Evolutionary conservation across 2,113 vertebrate species (phyloP).

Genomic region (Nothocercus julius): DNA sequence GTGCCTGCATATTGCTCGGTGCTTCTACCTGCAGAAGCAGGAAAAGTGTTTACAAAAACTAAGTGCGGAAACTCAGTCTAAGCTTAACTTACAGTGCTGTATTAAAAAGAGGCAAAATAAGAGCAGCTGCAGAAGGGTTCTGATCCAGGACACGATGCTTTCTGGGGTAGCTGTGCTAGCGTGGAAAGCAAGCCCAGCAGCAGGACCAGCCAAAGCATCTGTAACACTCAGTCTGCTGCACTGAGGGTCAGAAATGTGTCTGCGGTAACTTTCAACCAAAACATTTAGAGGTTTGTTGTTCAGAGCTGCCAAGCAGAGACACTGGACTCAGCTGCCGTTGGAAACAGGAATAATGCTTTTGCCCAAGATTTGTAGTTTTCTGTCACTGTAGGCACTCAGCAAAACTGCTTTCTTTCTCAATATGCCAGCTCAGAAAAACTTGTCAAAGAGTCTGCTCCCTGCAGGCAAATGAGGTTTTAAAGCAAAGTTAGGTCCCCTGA

Average conservation of each 20-base stretch:
- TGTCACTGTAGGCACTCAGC: background rate
- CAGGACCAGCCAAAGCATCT: background rate
- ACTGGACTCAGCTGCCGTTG: background rate
- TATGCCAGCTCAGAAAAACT: background rate
- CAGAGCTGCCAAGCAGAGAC: background rate
- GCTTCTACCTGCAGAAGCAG: background rate
- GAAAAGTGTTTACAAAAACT: background rate
- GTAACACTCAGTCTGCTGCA: background rate
- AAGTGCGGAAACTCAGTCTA: background rate
- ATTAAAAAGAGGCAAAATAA: background rate
- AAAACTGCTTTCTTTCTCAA: background rate
- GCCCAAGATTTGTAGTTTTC: too few species aligned
- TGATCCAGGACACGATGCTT: background rate
- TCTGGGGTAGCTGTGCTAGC: background rate
- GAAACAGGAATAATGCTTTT: background rate
- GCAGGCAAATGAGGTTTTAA: background rate
- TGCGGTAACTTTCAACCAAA: background rate
- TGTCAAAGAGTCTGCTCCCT: background rate
- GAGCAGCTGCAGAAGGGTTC: background rate
- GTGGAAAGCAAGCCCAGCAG: background rate
- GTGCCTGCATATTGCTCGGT: background rate
- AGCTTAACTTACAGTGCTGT: background rate
- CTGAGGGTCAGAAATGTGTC: background rate
- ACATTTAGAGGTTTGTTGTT: background rate
- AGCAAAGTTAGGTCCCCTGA: background rate